Evolutionary conservation across 2,113 vertebrate species (phyloP).

Genomic region (Speoplatyrhinus poulsoni): DNA sequence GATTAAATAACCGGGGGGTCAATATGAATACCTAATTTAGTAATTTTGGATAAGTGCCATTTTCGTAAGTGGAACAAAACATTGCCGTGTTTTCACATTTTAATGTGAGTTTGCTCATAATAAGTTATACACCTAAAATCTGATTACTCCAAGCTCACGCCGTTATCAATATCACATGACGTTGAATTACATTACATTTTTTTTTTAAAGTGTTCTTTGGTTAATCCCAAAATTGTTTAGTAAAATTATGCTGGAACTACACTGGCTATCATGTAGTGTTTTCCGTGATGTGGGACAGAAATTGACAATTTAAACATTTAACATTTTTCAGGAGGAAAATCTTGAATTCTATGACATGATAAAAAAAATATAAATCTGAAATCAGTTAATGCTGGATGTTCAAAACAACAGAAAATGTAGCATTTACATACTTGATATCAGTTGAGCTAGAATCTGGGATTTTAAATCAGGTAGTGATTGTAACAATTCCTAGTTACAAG

Average conservation of each 20-base stretch:
- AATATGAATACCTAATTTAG: no score
- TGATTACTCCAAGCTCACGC: no score
- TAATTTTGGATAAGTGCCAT: background rate
- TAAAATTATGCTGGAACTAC: no score
- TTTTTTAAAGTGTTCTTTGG: no score
- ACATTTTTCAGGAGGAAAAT: background rate
- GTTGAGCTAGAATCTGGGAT: constrained; percentile 14
- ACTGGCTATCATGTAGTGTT: background rate
- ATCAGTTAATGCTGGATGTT: constrained; percentile 28
- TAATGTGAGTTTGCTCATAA: background rate
- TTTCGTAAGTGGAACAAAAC: background rate
- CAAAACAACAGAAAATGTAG: constrained; percentile 11
- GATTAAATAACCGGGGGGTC: no score
- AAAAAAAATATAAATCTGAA: constrained; percentile 1
- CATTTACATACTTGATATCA: background rate
- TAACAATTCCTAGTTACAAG: constrained; percentile 21
- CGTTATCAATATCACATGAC: no score
- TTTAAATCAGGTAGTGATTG: constrained; percentile 26
- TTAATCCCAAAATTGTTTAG: no score
- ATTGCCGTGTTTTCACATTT: no score
- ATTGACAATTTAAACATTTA: background rate
- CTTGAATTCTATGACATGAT: constrained; percentile 2
- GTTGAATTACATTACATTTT: no score
- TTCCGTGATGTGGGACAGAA: constrained; percentile 6
- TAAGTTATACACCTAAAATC: no score